Conservation (phyloP, 2,797 vertebrate genomes). For the Enteromius thamalakanensis region DNA sequence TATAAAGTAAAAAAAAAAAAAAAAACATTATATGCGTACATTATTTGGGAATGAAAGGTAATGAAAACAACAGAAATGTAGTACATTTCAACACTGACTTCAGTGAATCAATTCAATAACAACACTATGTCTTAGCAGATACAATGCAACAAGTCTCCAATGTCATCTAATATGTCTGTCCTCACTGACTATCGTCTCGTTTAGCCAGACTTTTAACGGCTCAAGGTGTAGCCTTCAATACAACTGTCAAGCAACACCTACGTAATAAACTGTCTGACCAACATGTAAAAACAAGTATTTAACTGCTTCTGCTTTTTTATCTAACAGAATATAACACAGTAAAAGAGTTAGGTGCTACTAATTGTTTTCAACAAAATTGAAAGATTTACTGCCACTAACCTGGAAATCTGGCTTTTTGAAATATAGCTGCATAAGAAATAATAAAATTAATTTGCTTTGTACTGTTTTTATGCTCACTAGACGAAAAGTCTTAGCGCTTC, state of each 20-base stretch:
- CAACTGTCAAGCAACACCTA: background rate
- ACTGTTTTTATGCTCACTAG: background rate
- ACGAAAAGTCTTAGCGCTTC: no score
- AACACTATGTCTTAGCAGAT: background rate
- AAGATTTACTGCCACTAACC: background rate
- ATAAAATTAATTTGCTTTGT: background rate
- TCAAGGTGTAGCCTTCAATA: background rate
- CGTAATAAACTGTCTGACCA: background rate
- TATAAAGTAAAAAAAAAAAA: background rate
- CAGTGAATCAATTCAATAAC: background rate
- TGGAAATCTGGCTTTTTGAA: background rate
- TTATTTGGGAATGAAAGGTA: background rate
- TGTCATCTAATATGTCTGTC: background rate
- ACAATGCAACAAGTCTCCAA: background rate
- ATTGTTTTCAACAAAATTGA: background rate
- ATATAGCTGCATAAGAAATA: background rate
- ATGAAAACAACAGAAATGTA: background rate
- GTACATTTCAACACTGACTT: background rate
- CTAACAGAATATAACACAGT: background rate
- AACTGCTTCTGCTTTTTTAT: background rate
- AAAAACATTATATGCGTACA: background rate
- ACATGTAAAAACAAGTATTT: conserved; percentile 3
- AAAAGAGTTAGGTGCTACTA: background rate
- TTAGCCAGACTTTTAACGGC: background rate
- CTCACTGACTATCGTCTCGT: background rate